A percentile compares a stretch with the other conserved stretches of the same genome.
Evolutionary conservation across 2,888 invertebrate species (phyloP).

Genomic region (Drosophila leonis): DNA sequence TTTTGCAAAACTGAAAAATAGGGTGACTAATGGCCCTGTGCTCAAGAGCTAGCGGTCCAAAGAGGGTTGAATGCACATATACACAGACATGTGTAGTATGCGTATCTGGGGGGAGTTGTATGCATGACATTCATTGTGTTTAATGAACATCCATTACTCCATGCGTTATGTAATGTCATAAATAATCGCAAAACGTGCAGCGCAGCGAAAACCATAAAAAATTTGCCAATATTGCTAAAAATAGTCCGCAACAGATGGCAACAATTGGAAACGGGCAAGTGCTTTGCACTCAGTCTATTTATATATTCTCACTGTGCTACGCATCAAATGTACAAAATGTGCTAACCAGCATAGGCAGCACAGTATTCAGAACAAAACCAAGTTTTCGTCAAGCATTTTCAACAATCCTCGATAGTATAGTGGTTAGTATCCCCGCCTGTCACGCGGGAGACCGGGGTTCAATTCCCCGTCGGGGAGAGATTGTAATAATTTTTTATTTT

Average conservation of each 20-base stretch:
- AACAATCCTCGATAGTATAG: conserved; percentile 83
- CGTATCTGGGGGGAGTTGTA: conserved; percentile 46
- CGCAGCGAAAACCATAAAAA: conserved; percentile 75
- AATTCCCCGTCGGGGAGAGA: conserved; percentile 84
- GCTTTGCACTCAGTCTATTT: conserved; percentile 30
- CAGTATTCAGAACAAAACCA: conserved; percentile 27
- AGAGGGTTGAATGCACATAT: conserved; percentile 58
- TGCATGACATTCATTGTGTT: conserved; percentile 81
- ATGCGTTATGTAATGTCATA: conserved; percentile 75
- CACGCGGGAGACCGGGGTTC: conserved; percentile 85
- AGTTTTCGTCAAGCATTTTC: conserved; percentile 10
- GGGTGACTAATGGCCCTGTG: conserved; percentile 54
- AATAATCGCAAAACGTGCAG: conserved; percentile 74
- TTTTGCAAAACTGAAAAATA: conserved; percentile 62
- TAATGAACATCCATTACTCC: conserved; percentile 79
- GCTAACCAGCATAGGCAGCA: background rate
- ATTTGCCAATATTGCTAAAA: conserved; percentile 80
- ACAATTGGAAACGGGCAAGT: conserved; percentile 57
- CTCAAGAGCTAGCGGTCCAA: conserved; percentile 23
- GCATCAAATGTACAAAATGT: background rate
- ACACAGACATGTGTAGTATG: conserved; percentile 1
- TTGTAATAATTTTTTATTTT: conserved; percentile 17
- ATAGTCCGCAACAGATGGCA: conserved; percentile 76
- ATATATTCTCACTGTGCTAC: conserved; percentile 7
- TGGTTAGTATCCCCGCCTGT: conserved; percentile 84